Percentiles rank a stretch among this genome's conserved stretches.
phyloP scores from a whole-genome alignment of 2,888 invertebrate species.

The Tolmerus cingulatus region DNA sequence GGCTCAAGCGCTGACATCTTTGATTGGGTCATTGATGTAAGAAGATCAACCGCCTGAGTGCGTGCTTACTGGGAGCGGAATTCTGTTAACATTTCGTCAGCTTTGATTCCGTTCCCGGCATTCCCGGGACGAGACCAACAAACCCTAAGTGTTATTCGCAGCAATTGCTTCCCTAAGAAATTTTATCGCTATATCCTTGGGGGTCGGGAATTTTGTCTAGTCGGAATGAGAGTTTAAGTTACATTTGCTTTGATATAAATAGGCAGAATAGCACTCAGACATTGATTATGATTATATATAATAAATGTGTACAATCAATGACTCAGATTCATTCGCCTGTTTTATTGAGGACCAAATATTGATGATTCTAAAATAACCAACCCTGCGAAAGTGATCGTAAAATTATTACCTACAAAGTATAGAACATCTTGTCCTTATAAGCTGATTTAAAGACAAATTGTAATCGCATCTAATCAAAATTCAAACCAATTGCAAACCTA shows the following conservation, averaged over 20 bases:
- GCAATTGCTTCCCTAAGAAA: neutral
- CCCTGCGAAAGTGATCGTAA: neutral
- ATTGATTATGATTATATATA: too few species aligned
- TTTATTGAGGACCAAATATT: neutral
- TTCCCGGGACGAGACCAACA: neutral
- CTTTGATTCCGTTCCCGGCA: neutral
- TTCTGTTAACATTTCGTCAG: neutral
- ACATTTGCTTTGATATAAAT: neutral
- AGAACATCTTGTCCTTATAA: neutral
- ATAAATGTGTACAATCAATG: too few species aligned
- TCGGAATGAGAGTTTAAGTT: neutral
- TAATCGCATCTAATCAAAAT: neutral
- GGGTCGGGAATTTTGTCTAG: neutral
- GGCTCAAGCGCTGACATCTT: neutral
- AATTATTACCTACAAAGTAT: too few species aligned
- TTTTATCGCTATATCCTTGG: neutral
- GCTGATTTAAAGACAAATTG: neutral
- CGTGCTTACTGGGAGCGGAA: neutral
- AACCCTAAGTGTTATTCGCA: neutral
- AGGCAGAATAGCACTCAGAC: neutral
- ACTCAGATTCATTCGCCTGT: neutral
- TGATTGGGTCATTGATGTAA: neutral
- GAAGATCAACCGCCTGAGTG: neutral
- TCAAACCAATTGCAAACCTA: neutral
- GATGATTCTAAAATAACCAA: neutral